Evolutionary conservation across 1,140 invertebrate genomes (phyloP), one percentile per base, ranked within the genome.

Genomic region (Cotesia vestalis): DNA sequence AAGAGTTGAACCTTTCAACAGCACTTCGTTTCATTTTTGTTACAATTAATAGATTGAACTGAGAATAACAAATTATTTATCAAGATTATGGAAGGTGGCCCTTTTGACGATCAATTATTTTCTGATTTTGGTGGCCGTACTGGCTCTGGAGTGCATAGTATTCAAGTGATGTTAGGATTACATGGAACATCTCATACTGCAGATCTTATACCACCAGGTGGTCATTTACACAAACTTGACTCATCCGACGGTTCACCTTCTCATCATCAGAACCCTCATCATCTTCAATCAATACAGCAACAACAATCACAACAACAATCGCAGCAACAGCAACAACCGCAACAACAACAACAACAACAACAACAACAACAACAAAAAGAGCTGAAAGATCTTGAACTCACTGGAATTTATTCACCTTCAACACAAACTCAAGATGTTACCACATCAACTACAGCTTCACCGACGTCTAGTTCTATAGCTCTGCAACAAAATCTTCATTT

Each of bases 1-100:
- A 55, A 60, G 57, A n/a, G 61, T 62, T 61, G n/a, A n/a, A 14
- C 35, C 27, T 20, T 38, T 14, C 14, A 63, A 59, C 52, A 57
- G 35, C 20, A 35, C 57, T 40, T 46, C 38, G 14, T 9, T 34
- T 60, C 53, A 60, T 9, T 35, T 3, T 27, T 4, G 38, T 34
- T 9, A 5, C 14, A 57, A 40, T 34, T 59, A n/a, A 11, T 9
- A 68, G 6, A 68, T 17, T 46, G 11, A 36, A n/a, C 14, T 55
- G 35, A 34, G 17, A 46, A 61, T 2, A 52, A 67, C 14, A 67
- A 57, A 20, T 69, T 46, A 51, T 34, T 55, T 2, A 35, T 46
- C 3, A n/a, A n/a, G 14, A 64, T 57, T 11, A 93, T 93, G 92
- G 92, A 93, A 81, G 91, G 92, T 78, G 89, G 89, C 60, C 89